These are phyloP conservation scores for Tetanocera ferruginea DNA, from an alignment of 2,888 invertebrate genomes.

Conservation along the genomic window DNA sequence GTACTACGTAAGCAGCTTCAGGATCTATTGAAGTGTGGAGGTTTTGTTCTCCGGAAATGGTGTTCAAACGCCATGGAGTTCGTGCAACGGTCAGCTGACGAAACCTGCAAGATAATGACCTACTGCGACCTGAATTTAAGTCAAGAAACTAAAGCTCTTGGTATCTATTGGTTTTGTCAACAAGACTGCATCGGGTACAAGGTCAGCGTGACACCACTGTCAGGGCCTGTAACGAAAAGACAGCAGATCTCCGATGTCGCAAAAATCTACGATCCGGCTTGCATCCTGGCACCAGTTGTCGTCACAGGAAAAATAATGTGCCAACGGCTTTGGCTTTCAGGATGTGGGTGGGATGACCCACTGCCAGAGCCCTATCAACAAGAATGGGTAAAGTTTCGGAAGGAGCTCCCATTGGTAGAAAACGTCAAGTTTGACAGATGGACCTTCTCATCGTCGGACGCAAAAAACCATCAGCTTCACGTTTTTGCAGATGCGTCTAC, in stretches of 20 bases:
- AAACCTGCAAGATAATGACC: neutral
- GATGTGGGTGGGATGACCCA: too few relatives aligned
- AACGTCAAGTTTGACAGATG: neutral
- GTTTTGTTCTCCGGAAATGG: constrained; percentile 33
- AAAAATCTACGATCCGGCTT: neutral
- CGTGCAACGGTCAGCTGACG: neutral
- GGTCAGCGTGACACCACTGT: constrained; percentile 12
- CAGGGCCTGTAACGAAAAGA: constrained; percentile 36
- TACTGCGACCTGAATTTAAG: constrained; percentile 29
- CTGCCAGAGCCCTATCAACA: neutral
- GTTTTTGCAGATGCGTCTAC: constrained; percentile 36
- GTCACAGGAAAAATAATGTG: neutral
- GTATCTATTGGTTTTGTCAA: constrained; percentile 38
- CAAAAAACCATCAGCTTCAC: constrained; percentile 2
- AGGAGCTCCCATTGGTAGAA: neutral
- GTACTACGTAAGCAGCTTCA: constrained; percentile 25
- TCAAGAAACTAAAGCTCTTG: too few relatives aligned
- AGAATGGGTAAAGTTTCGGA: neutral
- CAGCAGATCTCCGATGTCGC: constrained; percentile 38
- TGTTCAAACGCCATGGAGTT: constrained; percentile 33
- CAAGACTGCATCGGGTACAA: constrained; percentile 35
- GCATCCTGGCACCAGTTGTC: neutral
- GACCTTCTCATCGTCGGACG: neutral
- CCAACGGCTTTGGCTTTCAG: neutral
- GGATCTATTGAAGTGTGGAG: constrained; percentile 31